These are phyloP conservation scores for Luehdorfia chinensis DNA, from an alignment of 1,140 invertebrate species.

Conservation along the genomic window DNA sequence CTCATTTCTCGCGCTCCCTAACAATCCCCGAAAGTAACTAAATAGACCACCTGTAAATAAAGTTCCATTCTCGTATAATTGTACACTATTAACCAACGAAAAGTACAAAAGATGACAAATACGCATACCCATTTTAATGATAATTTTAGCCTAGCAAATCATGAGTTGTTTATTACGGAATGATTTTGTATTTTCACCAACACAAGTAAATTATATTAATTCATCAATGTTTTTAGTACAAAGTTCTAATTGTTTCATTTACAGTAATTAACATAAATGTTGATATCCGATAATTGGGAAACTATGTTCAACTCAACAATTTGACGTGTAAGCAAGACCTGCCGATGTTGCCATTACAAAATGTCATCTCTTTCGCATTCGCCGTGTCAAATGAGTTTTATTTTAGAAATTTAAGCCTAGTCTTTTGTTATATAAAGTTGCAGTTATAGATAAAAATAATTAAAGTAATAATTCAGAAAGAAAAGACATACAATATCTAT, in stretches of 20 bases:
- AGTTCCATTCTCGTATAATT: constrained; percentile 1
- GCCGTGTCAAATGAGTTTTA: too few species aligned
- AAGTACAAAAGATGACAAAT: constrained; percentile 23
- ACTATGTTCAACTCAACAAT: constrained; percentile 24
- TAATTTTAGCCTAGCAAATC: constrained; percentile 54
- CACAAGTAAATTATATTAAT: constrained; percentile 35
- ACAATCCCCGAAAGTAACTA: constrained; percentile 95
- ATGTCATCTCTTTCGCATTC: too few species aligned
- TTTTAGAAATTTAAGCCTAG: too few species aligned
- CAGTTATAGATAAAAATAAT: background rate
- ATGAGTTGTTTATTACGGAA: constrained; percentile 57
- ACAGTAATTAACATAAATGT: constrained; percentile 21
- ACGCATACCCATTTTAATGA: constrained; percentile 63
- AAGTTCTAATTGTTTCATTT: constrained; percentile 17
- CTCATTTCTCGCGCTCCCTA: constrained; percentile 97
- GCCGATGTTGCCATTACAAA: constrained; percentile 24
- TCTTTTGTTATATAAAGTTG: background rate
- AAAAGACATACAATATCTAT: too few species aligned
- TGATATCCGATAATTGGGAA: constrained; percentile 10
- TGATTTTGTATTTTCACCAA: constrained; percentile 29
- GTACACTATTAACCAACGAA: constrained; percentile 12
- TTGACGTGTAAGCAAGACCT: constrained; percentile 70
- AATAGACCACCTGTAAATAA: constrained; percentile 90
- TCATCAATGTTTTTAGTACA: constrained; percentile 17
- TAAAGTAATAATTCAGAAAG: background rate